Conservation (phyloP, 37 sponge, comb jelly and placozoan genomes). For the Crambe crambe region DNA sequence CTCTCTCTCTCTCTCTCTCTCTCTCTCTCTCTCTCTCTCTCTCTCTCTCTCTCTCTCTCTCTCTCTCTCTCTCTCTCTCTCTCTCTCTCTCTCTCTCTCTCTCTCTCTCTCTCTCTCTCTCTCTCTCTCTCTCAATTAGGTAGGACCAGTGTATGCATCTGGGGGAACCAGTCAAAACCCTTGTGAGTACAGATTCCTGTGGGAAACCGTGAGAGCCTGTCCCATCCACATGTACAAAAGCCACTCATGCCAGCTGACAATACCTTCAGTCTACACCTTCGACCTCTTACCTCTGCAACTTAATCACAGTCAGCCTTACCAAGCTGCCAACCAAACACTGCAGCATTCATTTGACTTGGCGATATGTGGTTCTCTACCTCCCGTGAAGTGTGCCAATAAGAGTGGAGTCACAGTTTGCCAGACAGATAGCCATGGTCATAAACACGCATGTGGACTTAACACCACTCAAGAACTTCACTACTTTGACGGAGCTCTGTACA, state of each 20-base stretch:
- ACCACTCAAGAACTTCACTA: slow-evolving; percentile 23
- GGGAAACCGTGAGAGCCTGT: slow-evolving; percentile 67
- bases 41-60: neutral
- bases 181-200: slow-evolving; percentile 60
- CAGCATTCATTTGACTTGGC: slow-evolving; percentile 11
- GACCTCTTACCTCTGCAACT: slow-evolving; percentile 41
- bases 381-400: neutral
- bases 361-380: slow-evolving; percentile 12
- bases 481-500: slow-evolving; percentile 35
- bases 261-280: slow-evolving; percentile 35
- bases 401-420: slow-evolving; percentile 49
- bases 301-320: neutral
- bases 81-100: neutral
- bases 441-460: slow-evolving; percentile 8
- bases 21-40: neutral
- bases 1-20: neutral
- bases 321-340: neutral
- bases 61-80: neutral
- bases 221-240: slow-evolving; percentile 15
- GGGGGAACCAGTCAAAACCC: slow-evolving; percentile 49
- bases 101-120: neutral
- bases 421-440: neutral
- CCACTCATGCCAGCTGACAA: slow-evolving; percentile 31
- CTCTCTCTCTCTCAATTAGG: slow-evolving; percentile 10
- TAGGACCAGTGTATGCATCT: slow-evolving; percentile 36